Base-by-base conservation (phyloP, 2,888 invertebrate species). In the Pycnomerus fuliginosus region DNA sequence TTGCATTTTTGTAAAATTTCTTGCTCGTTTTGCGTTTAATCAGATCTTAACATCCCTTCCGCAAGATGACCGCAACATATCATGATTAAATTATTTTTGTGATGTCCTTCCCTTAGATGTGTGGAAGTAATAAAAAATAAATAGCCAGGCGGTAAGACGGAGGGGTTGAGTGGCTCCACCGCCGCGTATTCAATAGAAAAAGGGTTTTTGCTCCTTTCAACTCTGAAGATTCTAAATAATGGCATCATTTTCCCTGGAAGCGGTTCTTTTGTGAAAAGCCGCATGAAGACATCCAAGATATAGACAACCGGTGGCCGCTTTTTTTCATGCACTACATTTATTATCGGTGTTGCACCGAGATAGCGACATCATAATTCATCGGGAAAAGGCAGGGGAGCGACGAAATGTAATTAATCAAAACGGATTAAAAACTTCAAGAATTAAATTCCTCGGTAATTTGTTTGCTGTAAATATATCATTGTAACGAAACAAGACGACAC, bases 141-240 rank as follows among this genome's bases (percentile, higher is more conserved):
- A n/a, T n/a, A n/a, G n/a, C n/a, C n/a, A n/a, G n/a, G n/a, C n/a
- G n/a, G n/a, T n/a, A n/a, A n/a, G n/a, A n/a, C n/a, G n/a, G n/a
- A n/a, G n/a, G n/a, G n/a, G 35, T 42, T 46, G 51, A 55, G 51
- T 53, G 49, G 48, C 53, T 31, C 44, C 49, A 7, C 11, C 34
- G 22, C 17, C 5, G 31, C 16, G 51, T 47, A 49, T 49, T 56
- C 54, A 58, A 58, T 58, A 47, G 53, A 36, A 11, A 24, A 29
- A 22, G 24, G 28, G 35, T 49, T 42, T 48, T 40, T 35, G 49
- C 44, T 50, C 46, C 56, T 58, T 60, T 58, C 56, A 57, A 52
- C 56, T 53, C 38, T 44, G 50, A 58, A 53, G 56, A 57, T 56
- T 58, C 57, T 60, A 56, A 60, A 60, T 60, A 60, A 60, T 60